Evolutionary conservation across 2,113 vertebrate genomes (phyloP).

Genomic region (Macrotus californicus): DNA sequence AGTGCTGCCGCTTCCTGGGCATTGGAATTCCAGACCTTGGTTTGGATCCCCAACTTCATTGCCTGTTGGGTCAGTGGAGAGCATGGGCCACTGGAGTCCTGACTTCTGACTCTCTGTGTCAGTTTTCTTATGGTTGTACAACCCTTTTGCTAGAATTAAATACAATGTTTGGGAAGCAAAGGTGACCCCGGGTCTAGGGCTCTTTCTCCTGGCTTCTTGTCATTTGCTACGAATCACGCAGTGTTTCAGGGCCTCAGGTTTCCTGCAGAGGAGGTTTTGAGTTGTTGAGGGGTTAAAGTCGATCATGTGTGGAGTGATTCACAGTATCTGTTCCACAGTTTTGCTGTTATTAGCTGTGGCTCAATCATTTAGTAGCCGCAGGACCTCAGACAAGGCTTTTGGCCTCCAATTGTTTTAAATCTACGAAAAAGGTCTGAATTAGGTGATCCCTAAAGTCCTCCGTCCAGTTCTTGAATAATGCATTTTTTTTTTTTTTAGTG

Average conservation of each 20-base stretch:
- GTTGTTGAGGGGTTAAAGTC: fast-evolving
- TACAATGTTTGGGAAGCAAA: not conserved
- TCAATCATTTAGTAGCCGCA: not conserved
- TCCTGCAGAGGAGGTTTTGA: not conserved
- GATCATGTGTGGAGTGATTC: not conserved
- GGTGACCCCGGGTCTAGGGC: not conserved
- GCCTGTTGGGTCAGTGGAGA: not conserved
- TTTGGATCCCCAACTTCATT: not conserved
- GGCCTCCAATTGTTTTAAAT: not conserved
- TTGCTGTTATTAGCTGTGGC: not conserved
- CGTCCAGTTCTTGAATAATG: not conserved
- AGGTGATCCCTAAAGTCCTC: not conserved
- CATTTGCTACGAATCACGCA: not conserved
- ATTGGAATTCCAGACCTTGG: not conserved
- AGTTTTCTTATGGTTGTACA: not conserved
- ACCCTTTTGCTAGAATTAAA: not conserved
- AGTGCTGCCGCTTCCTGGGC: not conserved
- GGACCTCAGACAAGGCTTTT: not conserved
- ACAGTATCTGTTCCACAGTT: not conserved
- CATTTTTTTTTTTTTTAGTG: not conserved
- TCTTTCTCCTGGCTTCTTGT: not conserved
- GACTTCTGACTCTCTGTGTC: not conserved
- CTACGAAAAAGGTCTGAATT: not conserved
- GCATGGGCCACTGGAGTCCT: not conserved
- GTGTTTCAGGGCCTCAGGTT: not conserved